These are phyloP conservation scores for Scaptomyza montana DNA, from an alignment of 1,140 invertebrate species.

Conservation along the genomic window DNA sequence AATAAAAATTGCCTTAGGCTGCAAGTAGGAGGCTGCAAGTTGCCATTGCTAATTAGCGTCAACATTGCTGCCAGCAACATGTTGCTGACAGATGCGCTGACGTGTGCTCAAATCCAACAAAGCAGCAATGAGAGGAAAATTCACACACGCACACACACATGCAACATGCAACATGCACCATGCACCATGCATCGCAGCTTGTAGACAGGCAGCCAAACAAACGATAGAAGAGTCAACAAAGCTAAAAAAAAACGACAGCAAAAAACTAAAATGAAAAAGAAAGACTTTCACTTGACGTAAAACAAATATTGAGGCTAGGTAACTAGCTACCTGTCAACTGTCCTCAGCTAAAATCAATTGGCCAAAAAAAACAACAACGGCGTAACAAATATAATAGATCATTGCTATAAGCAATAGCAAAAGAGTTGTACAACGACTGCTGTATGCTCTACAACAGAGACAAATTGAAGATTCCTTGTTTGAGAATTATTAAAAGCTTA, in stretches of 20 bases:
- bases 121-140: too few species aligned
- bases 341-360: slow-evolving; percentile 74
- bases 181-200: neutral
- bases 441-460: neutral
- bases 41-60: slow-evolving; percentile 72
- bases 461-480: too few species aligned
- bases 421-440: slow-evolving; percentile 1
- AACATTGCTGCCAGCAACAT: slow-evolving; percentile 70
- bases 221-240: slow-evolving; percentile 17
- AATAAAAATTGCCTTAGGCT: slow-evolving; percentile 34
- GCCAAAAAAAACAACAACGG: slow-evolving; percentile 22
- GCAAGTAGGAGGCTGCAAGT: slow-evolving; percentile 11
- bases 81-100: slow-evolving; percentile 70
- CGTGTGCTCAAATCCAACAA: slow-evolving; percentile 26
- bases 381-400: neutral
- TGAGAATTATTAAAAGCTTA: too few species aligned
- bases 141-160: neutral
- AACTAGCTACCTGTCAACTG: slow-evolving; percentile 62
- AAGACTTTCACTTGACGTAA: slow-evolving; percentile 72
- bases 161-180: neutral
- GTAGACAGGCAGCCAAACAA: slow-evolving; percentile 12
- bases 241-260: slow-evolving; percentile 13
- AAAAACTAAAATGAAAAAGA: slow-evolving; percentile 19
- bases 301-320: slow-evolving; percentile 61
- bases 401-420: too few species aligned